These are phyloP conservation scores for Pteropus alecto DNA, from an alignment of 2,113 vertebrate genomes.

Conservation along the genomic window DNA sequence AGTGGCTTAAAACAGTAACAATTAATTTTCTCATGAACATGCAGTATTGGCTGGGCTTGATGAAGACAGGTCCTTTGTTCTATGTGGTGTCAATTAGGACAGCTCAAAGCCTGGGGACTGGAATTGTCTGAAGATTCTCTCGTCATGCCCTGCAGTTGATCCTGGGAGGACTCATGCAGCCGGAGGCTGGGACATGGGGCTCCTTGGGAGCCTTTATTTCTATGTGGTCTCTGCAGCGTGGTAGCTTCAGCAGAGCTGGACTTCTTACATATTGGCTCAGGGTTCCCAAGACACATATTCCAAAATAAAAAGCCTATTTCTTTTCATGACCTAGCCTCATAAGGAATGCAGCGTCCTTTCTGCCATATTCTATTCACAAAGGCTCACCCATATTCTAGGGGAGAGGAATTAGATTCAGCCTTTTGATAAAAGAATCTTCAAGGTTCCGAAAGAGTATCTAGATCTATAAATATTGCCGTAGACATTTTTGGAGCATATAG, in stretches of 20 bases:
- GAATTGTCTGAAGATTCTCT: not conserved
- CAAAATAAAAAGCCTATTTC: not conserved
- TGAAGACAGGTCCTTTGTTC: not conserved
- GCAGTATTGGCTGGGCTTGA: not conserved
- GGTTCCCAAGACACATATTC: not conserved
- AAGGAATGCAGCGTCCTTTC: not conserved
- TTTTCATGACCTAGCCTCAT: not conserved
- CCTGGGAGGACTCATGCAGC: not conserved
- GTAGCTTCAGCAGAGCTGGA: not conserved
- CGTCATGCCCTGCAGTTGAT: not conserved
- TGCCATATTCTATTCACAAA: not conserved
- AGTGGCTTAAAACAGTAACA: not conserved
- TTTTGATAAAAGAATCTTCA: not conserved
- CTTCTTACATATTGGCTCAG: not conserved
- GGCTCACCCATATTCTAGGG: not conserved
- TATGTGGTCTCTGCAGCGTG: not conserved
- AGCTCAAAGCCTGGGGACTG: not conserved
- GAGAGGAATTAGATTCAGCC: not conserved
- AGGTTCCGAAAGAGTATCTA: not conserved
- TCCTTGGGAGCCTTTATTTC: not conserved
- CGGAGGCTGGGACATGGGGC: no score
- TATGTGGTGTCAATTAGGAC: not conserved
- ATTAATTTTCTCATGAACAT: not conserved
- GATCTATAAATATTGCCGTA: not conserved
- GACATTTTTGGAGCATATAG: not conserved